phyloP scores from a whole-genome alignment of 2,888 invertebrate genomes.

The Phymatocera aterrima region DNA sequence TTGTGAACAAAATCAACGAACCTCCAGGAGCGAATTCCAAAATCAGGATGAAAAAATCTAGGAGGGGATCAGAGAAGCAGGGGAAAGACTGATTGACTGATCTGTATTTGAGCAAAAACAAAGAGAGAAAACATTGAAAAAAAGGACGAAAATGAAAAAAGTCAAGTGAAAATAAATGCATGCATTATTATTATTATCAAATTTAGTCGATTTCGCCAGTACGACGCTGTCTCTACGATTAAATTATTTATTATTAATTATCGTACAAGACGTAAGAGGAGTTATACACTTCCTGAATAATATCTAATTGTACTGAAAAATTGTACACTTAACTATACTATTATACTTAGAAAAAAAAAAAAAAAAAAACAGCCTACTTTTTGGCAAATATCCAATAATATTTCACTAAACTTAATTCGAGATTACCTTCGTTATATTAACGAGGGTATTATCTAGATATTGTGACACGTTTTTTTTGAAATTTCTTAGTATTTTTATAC shows the following conservation, averaged over 20 bases:
- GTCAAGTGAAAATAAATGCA: slow-evolving; percentile 58
- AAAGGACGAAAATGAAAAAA: no score
- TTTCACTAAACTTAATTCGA: slow-evolving; percentile 58
- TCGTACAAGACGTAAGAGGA: slow-evolving; percentile 32
- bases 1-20: slow-evolving; percentile 68
- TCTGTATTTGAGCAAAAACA: slow-evolving; percentile 55
- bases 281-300: no score
- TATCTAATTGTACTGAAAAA: slow-evolving; percentile 29
- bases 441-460: slow-evolving; percentile 56
- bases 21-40: slow-evolving; percentile 62
- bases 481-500: slow-evolving; percentile 64
- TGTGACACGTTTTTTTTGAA: slow-evolving; percentile 59
- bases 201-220: slow-evolving; percentile 55
- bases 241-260: slow-evolving; percentile 21
- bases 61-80: slow-evolving; percentile 62
- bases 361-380: no score
- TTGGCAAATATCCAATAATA: slow-evolving; percentile 31
- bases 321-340: slow-evolving; percentile 34
- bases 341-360: slow-evolving; percentile 48
- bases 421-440: slow-evolving; percentile 63
- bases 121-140: no score
- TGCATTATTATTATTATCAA: slow-evolving; percentile 58
- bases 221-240: slow-evolving; percentile 25
- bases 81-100: slow-evolving; percentile 68
- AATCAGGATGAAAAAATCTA: slow-evolving; percentile 53